Conservation (phyloP, 1,140 invertebrate species). For the Aphidius gifuensis region DNA sequence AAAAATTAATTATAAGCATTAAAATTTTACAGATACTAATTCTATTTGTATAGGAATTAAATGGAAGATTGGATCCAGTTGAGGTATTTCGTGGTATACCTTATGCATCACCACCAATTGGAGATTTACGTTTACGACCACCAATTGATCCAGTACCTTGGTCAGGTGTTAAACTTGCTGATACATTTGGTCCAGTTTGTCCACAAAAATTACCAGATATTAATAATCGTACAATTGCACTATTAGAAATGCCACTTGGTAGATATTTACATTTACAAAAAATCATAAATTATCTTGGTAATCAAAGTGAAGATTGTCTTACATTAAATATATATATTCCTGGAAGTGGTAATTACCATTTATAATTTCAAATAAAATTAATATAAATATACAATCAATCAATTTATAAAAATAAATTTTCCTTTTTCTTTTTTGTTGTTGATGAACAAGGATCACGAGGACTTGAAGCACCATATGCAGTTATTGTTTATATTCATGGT, state of each 20-base stretch:
- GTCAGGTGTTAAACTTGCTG: conserved; percentile 70
- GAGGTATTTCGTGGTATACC: conserved; percentile 79
- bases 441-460: conserved; percentile 65
- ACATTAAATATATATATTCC: conserved; percentile 87
- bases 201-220: conserved; percentile 74
- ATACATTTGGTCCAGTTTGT: conserved; percentile 73
- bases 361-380: background rate
- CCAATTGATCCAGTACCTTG: conserved; percentile 67
- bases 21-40: background rate
- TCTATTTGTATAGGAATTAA: conserved; percentile 63
- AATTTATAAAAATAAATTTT: no score
- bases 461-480: conserved; percentile 73
- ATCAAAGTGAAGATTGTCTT: conserved; percentile 88
- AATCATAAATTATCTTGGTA: conserved; percentile 65
- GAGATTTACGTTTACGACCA: conserved; percentile 68
- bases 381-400: no score
- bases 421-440: background rate
- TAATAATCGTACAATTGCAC: conserved; percentile 66
- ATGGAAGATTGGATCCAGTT: conserved; percentile 73
- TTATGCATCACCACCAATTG: conserved; percentile 76
- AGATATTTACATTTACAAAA: conserved; percentile 65
- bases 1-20: background rate
- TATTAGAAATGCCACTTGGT: conserved; percentile 67
- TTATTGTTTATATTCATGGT: conserved; percentile 80
- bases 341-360: conserved; percentile 65